Evolutionary conservation across 92 coral and sea anemone genomes (phyloP).

Genomic region (Umimayanthus chanpuru): DNA sequence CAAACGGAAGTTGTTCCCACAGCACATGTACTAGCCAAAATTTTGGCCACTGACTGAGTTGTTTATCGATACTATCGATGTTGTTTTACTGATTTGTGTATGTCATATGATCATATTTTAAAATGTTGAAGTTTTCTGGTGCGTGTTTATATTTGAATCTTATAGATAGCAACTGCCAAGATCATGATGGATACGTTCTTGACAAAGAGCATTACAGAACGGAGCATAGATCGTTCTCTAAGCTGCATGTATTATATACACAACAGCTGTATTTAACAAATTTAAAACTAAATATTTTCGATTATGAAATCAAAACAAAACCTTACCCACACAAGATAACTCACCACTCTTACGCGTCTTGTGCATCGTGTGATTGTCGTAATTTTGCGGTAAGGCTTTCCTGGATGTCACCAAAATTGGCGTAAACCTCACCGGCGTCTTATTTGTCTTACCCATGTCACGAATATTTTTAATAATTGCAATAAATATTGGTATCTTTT

Average conservation of each 20-base stretch:
- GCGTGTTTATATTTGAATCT: no score
- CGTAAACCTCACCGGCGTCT: conserved; percentile 27
- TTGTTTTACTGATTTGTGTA: no score
- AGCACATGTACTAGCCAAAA: no score
- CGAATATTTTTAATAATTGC: not conserved
- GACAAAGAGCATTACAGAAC: not conserved
- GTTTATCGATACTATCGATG: no score
- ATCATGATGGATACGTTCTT: not conserved
- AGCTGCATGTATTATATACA: not conserved
- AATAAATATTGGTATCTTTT: not conserved
- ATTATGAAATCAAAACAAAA: not conserved
- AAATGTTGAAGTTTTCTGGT: no score
- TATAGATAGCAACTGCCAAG: not conserved
- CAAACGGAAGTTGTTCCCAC: no score
- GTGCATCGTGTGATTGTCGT: conserved; percentile 24
- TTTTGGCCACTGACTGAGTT: no score
- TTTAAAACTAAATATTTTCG: no score
- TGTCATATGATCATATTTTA: no score
- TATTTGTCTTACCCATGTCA: conserved; percentile 22
- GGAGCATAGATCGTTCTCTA: not conserved
- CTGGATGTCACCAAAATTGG: conserved; percentile 48
- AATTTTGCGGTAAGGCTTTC: conserved; percentile 53
- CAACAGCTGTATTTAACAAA: not conserved
- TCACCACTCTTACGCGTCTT: not conserved
- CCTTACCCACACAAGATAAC: not conserved